Conservation (phyloP, 23 tunicate genomes). For the Aplidium turbinatum region DNA sequence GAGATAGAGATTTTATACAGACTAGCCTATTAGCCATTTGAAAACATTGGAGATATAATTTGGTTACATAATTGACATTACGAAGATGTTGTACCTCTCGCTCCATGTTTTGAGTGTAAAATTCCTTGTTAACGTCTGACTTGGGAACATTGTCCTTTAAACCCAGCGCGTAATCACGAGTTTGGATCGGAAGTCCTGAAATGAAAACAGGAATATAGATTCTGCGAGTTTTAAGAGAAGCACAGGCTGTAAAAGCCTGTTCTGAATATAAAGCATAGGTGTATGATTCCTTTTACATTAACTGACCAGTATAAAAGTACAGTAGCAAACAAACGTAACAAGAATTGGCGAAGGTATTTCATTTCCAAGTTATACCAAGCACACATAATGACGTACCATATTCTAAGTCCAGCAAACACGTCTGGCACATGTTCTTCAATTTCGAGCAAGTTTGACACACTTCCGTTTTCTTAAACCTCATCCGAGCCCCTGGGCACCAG, state of each 20-base stretch:
- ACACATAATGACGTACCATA: conserved; percentile 56
- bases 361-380: no score
- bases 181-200: conserved; percentile 82
- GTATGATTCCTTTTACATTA: no score
- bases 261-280: no score
- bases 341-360: background rate
- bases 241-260: background rate
- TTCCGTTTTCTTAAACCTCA: conserved; percentile 99
- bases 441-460: conserved; percentile 99
- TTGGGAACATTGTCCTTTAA: conserved; percentile 84
- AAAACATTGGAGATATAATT: no score
- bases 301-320: no score
- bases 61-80: no score
- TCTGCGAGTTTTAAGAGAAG: no score
- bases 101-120: conserved; percentile 92
- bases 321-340: no score
- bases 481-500: conserved; percentile 98
- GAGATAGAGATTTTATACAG: no score
- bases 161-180: conserved; percentile 92
- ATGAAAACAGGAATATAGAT: no score
- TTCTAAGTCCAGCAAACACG: conserved; percentile 95
- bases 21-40: no score
- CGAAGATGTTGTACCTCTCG: conserved; percentile 69
- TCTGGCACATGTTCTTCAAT: conserved; percentile 95
- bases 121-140: conserved; percentile 98